Conservation (phyloP, 2,797 vertebrate species). For the Amblyopsis hoosieri region DNA sequence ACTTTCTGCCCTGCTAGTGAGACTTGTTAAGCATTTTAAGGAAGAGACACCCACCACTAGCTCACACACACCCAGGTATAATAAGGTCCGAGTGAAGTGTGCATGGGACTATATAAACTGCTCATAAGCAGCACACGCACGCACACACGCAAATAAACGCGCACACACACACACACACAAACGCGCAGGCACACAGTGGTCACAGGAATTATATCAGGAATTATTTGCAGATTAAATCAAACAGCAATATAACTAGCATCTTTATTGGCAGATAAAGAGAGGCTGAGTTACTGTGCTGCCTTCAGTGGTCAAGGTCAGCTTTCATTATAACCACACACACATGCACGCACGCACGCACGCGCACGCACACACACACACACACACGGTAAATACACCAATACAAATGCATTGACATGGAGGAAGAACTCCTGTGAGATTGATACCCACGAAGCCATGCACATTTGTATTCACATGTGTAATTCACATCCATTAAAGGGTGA, state of each 20-base stretch:
- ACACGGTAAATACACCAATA: conserved; percentile 12
- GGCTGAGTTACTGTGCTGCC: conserved; percentile 59
- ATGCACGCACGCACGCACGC: conserved; percentile 16
- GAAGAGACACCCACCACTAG: conserved; percentile 34
- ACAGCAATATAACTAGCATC: conserved; percentile 48
- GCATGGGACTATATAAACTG: conserved; percentile 5
- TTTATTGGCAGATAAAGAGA: conserved; percentile 66
- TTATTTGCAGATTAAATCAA: conserved; percentile 63
- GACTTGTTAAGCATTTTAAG: conserved; percentile 33
- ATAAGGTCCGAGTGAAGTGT: conserved; percentile 12
- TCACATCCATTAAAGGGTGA: conserved; percentile 30
- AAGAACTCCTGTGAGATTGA: conserved; percentile 20
- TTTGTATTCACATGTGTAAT: conserved; percentile 20
- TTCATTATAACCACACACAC: conserved; percentile 50
- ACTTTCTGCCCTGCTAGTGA: conserved; percentile 28
- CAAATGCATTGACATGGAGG: conserved; percentile 19
- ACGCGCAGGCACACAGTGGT: conserved; percentile 22
- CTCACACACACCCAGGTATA: conserved; percentile 23
- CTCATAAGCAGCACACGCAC: not conserved
- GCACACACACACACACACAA: conserved; percentile 4
- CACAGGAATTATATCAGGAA: conserved; percentile 29
- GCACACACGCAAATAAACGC: not conserved
- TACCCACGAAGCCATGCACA: conserved; percentile 51
- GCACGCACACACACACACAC: not conserved
- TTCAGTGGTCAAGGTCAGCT: conserved; percentile 65